These are phyloP conservation scores for Cyprinodon tularosa DNA, from an alignment of 2,113 vertebrate species.

Conservation along the genomic window DNA sequence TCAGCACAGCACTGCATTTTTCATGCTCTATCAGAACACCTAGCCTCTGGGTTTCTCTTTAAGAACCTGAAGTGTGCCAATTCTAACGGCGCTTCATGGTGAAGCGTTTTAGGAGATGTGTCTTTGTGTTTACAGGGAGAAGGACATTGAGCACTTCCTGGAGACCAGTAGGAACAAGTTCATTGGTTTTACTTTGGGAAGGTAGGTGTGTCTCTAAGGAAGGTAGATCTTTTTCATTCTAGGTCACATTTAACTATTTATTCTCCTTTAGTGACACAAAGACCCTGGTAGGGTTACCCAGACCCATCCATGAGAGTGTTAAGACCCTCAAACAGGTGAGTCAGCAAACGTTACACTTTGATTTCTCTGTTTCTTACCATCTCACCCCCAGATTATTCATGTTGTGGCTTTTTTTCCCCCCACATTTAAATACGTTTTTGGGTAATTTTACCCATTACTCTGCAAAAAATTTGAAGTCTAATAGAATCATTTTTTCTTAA, in stretches of 20 bases:
- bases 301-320: slow-evolving; percentile 96
- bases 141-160: slow-evolving; percentile 96
- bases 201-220: slow-evolving; percentile 79
- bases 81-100: background rate
- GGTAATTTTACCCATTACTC: too few species aligned
- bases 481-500: too few species aligned
- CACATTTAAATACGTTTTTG: background rate
- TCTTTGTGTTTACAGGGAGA: slow-evolving; percentile 83
- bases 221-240: background rate
- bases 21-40: slow-evolving; percentile 12
- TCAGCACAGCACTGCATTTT: background rate
- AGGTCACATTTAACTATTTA: background rate
- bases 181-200: slow-evolving; percentile 95
- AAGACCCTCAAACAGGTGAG: slow-evolving; percentile 96
- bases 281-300: slow-evolving; percentile 92
- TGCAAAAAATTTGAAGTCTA: too few species aligned
- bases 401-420: background rate
- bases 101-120: slow-evolving; percentile 11
- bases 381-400: background rate
- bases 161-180: slow-evolving; percentile 97
- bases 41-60: background rate
- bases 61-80: background rate
- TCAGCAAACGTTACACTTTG: background rate
- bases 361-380: background rate
- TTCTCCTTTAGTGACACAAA: slow-evolving; percentile 87